Base-by-base conservation (phyloP, 2,888 invertebrate species). In the Rhingia rostrata region DNA sequence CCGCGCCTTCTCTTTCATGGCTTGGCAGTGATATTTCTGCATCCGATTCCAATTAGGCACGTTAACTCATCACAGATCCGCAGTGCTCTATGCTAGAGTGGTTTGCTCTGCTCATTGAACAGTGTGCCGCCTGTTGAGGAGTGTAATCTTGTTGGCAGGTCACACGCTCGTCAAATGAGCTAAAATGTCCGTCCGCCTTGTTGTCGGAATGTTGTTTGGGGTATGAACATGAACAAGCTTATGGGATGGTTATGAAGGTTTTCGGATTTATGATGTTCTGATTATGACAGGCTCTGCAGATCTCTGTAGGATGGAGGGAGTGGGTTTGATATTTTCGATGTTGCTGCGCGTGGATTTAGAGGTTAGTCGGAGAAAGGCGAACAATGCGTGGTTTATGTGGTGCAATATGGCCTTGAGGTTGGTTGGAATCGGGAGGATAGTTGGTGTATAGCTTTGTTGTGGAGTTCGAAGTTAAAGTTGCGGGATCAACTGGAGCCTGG, bases 1-100 rank as follows among this genome's bases (percentile, higher is more conserved):
- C 84, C 67, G 70, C 84, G 66, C 74, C 79, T 75, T 74, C 66
- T 53, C 70, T 37, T 70, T 64, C 53, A 69, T 41, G 58, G 63
- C 41, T 45, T 69, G 84, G 45, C 74, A 70, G 74, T 70, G 74
- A 74, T 79, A 69, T 64, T 79, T 74, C 79, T 83, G 78, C 84
- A 84, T 84, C 84, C 84, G 79, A 75, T 74, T 80, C 84, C 84
- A 80, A 84, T 84, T 84, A 84, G 74, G 54, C 74, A 61, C 74
- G 69, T 64, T 66, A 74, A 51, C 70, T 83, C 54, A 78, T 67
- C 79, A 35, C 72, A 14, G 49, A 77, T 77, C 45, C 22, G 22
- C 41, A 30, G 80, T 80, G 58, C 56, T 39, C 7, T 53, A 70
- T 75, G 51, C 32, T 5, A 33, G 39, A 35, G 33, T 22, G 37